Base-by-base conservation (phyloP, 2,888 invertebrate species). In the Apotomis turbidana region DNA sequence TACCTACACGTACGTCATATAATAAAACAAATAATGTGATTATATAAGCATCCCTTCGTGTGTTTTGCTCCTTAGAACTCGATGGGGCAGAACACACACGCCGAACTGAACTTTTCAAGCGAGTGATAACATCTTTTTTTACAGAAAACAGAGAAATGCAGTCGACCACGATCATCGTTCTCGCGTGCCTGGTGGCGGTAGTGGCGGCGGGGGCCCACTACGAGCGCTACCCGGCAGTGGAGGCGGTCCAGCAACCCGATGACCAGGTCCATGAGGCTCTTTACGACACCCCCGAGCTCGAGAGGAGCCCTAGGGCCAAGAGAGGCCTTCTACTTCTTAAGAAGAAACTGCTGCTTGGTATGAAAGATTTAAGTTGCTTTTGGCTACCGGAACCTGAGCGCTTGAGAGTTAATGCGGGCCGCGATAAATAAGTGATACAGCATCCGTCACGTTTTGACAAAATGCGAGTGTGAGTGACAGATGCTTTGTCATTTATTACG, bases 311-410 rank as follows among this genome's bases (percentile, higher is more conserved):
- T 6, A 86, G 93, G 78, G 85, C 86, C 68, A 93, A 93, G 81
- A 87, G 93, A 84, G 87, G 90, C 68, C 80, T 93, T 68, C 79
- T 93, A 44, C 79, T 92, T 54, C 78, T 93, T 52, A 93, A 93
- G 79, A 93, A 93, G 81, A 93, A 93, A 79, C 81, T 93, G 71
- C 82, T 93, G 74, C 87, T 93, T 78, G 93, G 93, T 93, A 83
- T 83, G 76, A 46, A 46, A n/a, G 2, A 5, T n/a, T n/a, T 38
- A 12, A n/a, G 12, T 38, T 49, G 5, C 9, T 10, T 49, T 49
- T 49, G 10, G 9, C 9, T 5, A 41, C 6, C 41, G 5, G 6
- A 41, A 41, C 5, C 3, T 41, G 5, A 41, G 41, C 5, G 41
- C 5, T 6, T 6, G 41, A 41, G 41, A 41, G 27, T 27, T 27